Conservation (phyloP, 2,113 vertebrate species). For the Heterotis niloticus region DNA sequence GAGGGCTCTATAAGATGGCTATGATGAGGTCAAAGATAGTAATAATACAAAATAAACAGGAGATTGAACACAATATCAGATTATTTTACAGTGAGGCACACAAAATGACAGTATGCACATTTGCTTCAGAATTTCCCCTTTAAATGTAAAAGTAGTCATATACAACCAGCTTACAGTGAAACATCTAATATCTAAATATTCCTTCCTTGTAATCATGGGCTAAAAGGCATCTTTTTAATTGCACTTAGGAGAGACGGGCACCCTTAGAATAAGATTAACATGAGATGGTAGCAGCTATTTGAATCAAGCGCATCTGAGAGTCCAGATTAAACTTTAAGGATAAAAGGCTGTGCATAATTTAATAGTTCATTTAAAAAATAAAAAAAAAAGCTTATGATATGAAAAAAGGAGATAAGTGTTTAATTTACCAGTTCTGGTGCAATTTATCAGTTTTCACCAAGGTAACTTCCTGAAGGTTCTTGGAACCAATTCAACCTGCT, state of each 20-base stretch:
- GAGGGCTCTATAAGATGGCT: slow-evolving; percentile 37
- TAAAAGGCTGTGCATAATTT: slow-evolving; percentile 8
- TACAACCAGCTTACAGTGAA: slow-evolving; percentile 60
- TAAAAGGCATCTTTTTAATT: slow-evolving; percentile 65
- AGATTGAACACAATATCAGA: slow-evolving; percentile 26
- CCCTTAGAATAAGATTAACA: slow-evolving; percentile 34
- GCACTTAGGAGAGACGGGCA: slow-evolving; percentile 48
- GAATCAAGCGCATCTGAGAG: slow-evolving; percentile 9
- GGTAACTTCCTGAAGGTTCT: slow-evolving; percentile 44
- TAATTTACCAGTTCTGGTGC: slow-evolving; percentile 47
- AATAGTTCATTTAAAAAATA: too few relatives aligned
- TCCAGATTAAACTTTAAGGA: slow-evolving; percentile 24
- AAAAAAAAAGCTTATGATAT: slow-evolving; percentile 25
- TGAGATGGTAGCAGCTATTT: slow-evolving; percentile 21
- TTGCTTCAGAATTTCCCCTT: slow-evolving; percentile 36
- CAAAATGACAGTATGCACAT: slow-evolving; percentile 39
- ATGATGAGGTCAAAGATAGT: slow-evolving; percentile 35
- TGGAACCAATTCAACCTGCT: slow-evolving; percentile 48
- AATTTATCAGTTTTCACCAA: slow-evolving; percentile 46
- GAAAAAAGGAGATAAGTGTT: slow-evolving; percentile 40
- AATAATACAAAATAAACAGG: slow-evolving; percentile 39
- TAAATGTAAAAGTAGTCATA: slow-evolving; percentile 49
- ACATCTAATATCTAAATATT: slow-evolving; percentile 55
- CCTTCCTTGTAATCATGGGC: slow-evolving; percentile 66
- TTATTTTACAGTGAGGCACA: slow-evolving; percentile 45